Evolutionary conservation across 2,888 invertebrate species (phyloP).

Genomic region (Synergus japonicus): DNA sequence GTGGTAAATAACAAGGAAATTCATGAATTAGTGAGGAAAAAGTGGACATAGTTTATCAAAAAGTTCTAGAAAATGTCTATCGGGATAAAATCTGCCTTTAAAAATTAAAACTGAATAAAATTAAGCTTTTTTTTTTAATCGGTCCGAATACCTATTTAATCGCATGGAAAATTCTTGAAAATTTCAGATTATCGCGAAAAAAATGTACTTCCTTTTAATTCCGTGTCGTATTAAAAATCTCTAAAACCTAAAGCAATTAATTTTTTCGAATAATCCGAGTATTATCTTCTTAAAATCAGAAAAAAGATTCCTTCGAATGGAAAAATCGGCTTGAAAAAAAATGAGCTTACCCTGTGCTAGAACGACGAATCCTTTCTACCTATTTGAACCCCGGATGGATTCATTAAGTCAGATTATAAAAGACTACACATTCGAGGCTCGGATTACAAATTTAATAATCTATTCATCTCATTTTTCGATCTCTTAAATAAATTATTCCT

Average conservation of each 20-base stretch:
- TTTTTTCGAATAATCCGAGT: constrained; percentile 20
- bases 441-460: not conserved
- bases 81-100: no score
- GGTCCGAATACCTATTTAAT: not conserved
- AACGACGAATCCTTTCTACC: not conserved
- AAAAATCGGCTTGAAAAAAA: constrained; percentile 22
- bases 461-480: not conserved
- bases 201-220: not conserved
- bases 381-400: not conserved
- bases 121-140: no score
- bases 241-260: not conserved
- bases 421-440: not conserved
- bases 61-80: no score
- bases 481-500: not conserved
- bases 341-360: not conserved
- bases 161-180: not conserved
- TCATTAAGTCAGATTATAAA: constrained; percentile 12
- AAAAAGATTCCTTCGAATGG: not conserved
- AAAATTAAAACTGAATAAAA: no score
- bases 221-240: not conserved
- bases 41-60: no score
- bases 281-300: not conserved
- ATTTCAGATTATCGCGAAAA: not conserved
- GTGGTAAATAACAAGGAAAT: not conserved
- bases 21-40: not conserved